Conservation (phyloP, 2,113 vertebrate species). For the Lasiurus cinereus region DNA sequence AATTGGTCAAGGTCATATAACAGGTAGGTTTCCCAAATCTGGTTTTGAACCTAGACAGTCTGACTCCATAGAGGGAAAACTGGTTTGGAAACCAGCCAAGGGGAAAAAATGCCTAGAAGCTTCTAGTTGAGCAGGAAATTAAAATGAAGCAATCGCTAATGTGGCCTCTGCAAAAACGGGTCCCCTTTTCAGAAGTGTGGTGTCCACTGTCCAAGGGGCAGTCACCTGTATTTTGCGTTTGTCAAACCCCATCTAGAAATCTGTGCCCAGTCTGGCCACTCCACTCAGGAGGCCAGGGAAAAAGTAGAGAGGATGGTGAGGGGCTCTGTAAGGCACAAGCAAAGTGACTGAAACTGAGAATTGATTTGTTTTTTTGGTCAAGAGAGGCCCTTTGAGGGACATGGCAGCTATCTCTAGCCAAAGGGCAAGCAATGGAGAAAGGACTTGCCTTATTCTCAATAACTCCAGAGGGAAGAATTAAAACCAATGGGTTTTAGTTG, state of each 20-base stretch:
- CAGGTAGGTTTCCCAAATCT: slow-evolving; percentile 24
- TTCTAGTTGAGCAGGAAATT: background rate
- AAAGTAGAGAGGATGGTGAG: background rate
- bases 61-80: background rate
- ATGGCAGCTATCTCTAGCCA: background rate
- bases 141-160: background rate
- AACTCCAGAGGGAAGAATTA: background rate
- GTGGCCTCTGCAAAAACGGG: background rate
- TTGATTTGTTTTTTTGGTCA: background rate
- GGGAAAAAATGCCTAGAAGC: background rate
- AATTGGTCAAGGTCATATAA: background rate
- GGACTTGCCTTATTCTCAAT: background rate
- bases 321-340: background rate
- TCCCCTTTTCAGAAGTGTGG: background rate
- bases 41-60: background rate
- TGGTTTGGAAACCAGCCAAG: background rate
- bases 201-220: background rate
- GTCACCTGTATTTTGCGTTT: background rate
- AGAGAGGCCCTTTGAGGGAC: background rate
- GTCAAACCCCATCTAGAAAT: background rate
- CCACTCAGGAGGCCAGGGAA: background rate
- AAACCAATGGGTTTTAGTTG: background rate
- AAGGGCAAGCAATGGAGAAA: background rate
- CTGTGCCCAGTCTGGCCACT: background rate
- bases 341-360: background rate